Conservation (phyloP, 2,113 vertebrate species). For the Colistium nudipinnis region DNA sequence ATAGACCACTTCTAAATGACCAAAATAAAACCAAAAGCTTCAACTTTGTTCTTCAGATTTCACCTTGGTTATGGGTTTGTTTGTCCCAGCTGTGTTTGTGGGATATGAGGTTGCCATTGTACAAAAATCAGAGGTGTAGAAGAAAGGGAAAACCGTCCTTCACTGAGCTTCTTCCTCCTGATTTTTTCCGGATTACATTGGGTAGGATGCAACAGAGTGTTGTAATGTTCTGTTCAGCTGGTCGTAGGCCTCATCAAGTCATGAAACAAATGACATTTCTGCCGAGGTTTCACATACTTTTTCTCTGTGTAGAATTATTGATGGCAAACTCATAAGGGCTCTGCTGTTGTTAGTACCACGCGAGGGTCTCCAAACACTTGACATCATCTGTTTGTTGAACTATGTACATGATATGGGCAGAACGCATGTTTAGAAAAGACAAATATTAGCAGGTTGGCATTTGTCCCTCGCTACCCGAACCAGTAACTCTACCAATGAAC, state of each 20-base stretch:
- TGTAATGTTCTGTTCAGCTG: conserved; percentile 10
- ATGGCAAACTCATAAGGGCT: conserved; percentile 69
- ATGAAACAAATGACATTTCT: conserved; percentile 39
- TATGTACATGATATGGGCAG: conserved; percentile 64
- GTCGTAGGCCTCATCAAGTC: conserved; percentile 22
- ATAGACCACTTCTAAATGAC: conserved; percentile 67
- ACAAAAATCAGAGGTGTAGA: neutral
- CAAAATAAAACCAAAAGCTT: conserved; percentile 81
- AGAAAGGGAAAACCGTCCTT: conserved; percentile 26
- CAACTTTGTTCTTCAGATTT: conserved; percentile 48
- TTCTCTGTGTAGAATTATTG: conserved; percentile 59
- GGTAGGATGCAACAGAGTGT: conserved; percentile 25
- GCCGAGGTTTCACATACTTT: conserved; percentile 47
- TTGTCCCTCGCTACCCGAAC: conserved; percentile 50
- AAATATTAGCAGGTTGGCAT: conserved; percentile 63
- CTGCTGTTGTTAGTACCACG: conserved; percentile 63
- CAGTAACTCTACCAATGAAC: conserved; percentile 62
- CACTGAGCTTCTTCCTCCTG: conserved; percentile 3
- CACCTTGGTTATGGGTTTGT: conserved; percentile 41
- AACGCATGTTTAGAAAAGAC: conserved; percentile 64
- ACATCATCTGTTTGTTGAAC: conserved; percentile 55
- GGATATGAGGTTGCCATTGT: neutral
- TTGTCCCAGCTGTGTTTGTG: conserved; percentile 11
- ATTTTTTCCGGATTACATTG: no score
- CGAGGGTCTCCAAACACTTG: conserved; percentile 59